Percentiles rank a stretch among this genome's conserved stretches.
Conservation (phyloP, 2,888 invertebrate species). For the Tipula lateralis region DNA sequence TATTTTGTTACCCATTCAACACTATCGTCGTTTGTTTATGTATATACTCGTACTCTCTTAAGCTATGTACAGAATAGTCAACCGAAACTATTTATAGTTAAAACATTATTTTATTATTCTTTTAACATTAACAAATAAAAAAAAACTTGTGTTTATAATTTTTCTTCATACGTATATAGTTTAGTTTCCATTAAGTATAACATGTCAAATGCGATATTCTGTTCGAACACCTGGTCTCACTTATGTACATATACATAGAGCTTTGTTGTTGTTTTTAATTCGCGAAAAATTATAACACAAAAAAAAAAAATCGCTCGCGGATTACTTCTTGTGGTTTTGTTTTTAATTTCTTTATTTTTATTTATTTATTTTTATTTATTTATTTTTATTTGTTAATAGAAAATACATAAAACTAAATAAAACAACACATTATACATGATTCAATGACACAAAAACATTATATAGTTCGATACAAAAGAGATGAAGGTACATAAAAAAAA, state of each 20-base stretch:
- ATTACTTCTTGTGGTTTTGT: neutral
- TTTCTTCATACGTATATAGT: neutral
- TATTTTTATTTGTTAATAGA: slow-evolving; percentile 14
- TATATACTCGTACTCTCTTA: too few species aligned
- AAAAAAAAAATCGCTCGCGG: neutral
- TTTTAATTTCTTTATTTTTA: neutral
- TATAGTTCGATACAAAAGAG: neutral
- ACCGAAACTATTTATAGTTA: neutral
- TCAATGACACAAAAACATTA: slow-evolving; percentile 28
- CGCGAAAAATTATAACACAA: slow-evolving; percentile 1
- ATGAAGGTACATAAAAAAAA: neutral
- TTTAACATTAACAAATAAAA: neutral
- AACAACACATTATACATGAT: slow-evolving; percentile 26
- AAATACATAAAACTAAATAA: slow-evolving; percentile 27
- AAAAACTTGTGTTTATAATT: slow-evolving; percentile 20
- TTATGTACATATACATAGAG: neutral
- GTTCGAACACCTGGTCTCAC: slow-evolving; percentile 25
- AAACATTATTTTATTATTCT: slow-evolving; percentile 19
- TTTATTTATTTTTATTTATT: neutral
- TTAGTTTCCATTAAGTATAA: slow-evolving; percentile 28
- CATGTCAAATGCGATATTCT: slow-evolving; percentile 27
- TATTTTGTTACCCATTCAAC: neutral
- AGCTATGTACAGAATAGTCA: neutral
- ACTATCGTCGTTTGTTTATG: neutral
- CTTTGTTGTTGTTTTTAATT: neutral